Evolutionary conservation across 2,797 vertebrate genomes (phyloP).

Genomic region (Gymnocypris eckloni): DNA sequence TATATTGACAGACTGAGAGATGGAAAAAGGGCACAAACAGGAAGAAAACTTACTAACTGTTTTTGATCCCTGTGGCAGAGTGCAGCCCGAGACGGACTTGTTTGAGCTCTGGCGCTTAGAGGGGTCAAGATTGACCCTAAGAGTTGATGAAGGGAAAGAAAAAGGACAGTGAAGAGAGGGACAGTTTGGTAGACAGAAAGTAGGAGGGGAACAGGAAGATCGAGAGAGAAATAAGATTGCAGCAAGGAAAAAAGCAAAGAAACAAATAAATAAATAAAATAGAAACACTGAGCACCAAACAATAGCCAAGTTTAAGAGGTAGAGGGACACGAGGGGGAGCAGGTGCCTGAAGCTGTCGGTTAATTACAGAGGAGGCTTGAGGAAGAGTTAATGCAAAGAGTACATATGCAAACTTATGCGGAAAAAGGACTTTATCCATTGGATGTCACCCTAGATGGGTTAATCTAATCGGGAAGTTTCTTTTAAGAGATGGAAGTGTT

Average conservation of each 20-base stretch:
- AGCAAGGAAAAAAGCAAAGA: slow-evolving; percentile 63
- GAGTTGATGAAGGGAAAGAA: slow-evolving; percentile 68
- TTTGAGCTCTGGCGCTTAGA: slow-evolving; percentile 98
- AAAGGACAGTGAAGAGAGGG: slow-evolving; percentile 52
- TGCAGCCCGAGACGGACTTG: slow-evolving; percentile 92
- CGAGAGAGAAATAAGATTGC: slow-evolving; percentile 64
- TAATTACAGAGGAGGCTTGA: slow-evolving; percentile 51
- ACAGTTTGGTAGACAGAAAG: slow-evolving; percentile 67
- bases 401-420: slow-evolving; percentile 9
- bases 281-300: slow-evolving; percentile 66
- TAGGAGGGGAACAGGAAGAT: slow-evolving; percentile 69
- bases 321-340: slow-evolving; percentile 25
- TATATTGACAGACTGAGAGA: slow-evolving; percentile 59
- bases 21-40: slow-evolving; percentile 68
- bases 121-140: slow-evolving; percentile 97
- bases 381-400: slow-evolving; percentile 63
- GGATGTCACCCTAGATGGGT: not conserved
- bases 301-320: slow-evolving; percentile 69
- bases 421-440: slow-evolving; percentile 5
- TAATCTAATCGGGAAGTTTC: slow-evolving; percentile 17
- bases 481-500: slow-evolving; percentile 35
- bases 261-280: slow-evolving; percentile 59
- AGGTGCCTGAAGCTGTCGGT: slow-evolving; percentile 54
- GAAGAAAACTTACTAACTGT: slow-evolving; percentile 93
- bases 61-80: slow-evolving; percentile 95